Conservation (phyloP, 1,140 invertebrate genomes). For the Vanessa tameamea region DNA sequence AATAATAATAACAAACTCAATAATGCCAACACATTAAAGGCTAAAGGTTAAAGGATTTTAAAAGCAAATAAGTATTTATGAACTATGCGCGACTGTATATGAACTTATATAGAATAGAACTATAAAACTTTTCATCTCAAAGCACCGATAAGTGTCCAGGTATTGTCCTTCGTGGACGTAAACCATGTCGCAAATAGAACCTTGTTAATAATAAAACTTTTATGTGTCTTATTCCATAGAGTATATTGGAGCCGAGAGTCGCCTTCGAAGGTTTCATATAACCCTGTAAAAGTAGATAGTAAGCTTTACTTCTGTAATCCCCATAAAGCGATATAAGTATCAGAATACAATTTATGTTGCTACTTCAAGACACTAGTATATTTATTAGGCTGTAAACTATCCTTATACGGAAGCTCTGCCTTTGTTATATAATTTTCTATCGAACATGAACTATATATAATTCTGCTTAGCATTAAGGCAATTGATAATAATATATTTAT, state of each 20-base stretch:
- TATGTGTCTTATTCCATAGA: background rate
- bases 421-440: constrained; percentile 4
- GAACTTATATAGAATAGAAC: no score
- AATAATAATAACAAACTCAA: no score
- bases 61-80: no score
- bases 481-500: no score
- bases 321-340: constrained; percentile 16
- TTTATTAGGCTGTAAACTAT: constrained; percentile 24
- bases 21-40: no score
- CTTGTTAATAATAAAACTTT: constrained; percentile 3
- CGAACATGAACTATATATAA: background rate
- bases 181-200: background rate
- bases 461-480: no score
- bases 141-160: no score
- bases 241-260: background rate
- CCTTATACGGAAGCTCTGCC: constrained; percentile 12
- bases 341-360: constrained; percentile 21
- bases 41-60: no score
- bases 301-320: constrained; percentile 21
- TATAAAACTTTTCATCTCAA: no score
- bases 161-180: no score
- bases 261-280: constrained; percentile 11
- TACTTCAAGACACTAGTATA: constrained; percentile 15
- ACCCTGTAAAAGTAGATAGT: constrained; percentile 11
- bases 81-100: no score